phyloP scores from a whole-genome alignment of 2,888 invertebrate genomes.

The Bedellia somnulentella region DNA sequence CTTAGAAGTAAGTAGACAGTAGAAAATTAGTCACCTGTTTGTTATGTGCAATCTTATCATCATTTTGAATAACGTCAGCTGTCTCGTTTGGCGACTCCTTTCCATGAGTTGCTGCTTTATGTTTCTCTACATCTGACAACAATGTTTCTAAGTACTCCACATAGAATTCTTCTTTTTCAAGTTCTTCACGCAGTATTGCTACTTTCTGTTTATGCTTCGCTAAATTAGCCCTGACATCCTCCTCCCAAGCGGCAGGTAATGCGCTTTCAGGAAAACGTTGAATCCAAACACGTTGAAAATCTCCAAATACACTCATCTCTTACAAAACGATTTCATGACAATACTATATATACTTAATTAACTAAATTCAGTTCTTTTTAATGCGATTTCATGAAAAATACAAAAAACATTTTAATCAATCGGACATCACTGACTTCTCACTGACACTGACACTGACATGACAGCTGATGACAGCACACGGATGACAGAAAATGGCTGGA shows the following conservation, averaged over 20 bases:
- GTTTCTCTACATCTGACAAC: constrained; percentile 82
- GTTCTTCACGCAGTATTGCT: constrained; percentile 76
- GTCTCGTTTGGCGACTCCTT: constrained; percentile 50
- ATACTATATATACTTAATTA: constrained; percentile 23
- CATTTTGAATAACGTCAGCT: constrained; percentile 39
- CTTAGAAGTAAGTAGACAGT: no score
- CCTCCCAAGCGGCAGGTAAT: constrained; percentile 89
- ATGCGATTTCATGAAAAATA: constrained; percentile 7
- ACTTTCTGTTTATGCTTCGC: constrained; percentile 89
- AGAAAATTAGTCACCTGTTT: constrained; percentile 33
- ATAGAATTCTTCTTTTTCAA: constrained; percentile 89
- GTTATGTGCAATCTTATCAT: constrained; percentile 49
- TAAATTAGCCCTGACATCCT: constrained; percentile 88
- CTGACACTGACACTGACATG: no score
- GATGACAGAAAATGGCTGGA: no score
- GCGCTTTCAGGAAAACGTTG: constrained; percentile 89
- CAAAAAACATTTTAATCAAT: no score
- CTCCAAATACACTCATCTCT: constrained; percentile 85
- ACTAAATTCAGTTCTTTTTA: neutral
- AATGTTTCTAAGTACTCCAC: constrained; percentile 86
- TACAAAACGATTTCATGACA: constrained; percentile 57
- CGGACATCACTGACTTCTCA: no score
- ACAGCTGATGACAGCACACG: no score
- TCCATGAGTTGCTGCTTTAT: constrained; percentile 62
- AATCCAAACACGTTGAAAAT: constrained; percentile 90